A percentile compares a stretch with the other conserved stretches of the same genome.
Conservation (phyloP, 2,113 vertebrate genomes). For the Malaclemys terrapin region DNA sequence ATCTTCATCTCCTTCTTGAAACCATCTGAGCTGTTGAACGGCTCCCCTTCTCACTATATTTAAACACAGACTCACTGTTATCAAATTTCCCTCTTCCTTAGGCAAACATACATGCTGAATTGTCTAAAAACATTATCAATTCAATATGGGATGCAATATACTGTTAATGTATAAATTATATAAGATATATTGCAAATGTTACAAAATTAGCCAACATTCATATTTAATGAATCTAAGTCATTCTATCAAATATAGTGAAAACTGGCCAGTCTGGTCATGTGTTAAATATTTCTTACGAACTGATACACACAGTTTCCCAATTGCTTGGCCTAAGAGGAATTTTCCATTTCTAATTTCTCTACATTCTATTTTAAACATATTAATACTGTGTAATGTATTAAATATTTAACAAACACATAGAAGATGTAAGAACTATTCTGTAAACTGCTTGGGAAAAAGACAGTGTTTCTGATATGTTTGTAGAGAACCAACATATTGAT, state of each 20-base stretch:
- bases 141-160: background rate
- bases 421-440: background rate
- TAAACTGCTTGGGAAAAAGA: background rate
- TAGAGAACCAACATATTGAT: background rate
- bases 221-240: background rate
- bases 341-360: conserved; percentile 25
- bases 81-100: conserved; percentile 6
- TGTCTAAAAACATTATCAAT: background rate
- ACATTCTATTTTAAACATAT: conserved; percentile 35
- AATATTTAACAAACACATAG: background rate
- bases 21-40: background rate
- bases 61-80: background rate
- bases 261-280: conserved; percentile 38
- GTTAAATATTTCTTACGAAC: conserved; percentile 45
- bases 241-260: conserved; percentile 6
- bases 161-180: background rate
- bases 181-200: background rate
- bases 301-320: conserved; percentile 21
- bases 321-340: conserved; percentile 13
- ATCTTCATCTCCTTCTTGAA: background rate
- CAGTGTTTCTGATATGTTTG: background rate
- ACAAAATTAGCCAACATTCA: background rate
- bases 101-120: background rate
- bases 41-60: background rate
- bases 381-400: background rate